These are phyloP conservation scores for Saimiri boliviensis DNA, from an alignment of 2,113 vertebrate genomes.

Conservation along the genomic window DNA sequence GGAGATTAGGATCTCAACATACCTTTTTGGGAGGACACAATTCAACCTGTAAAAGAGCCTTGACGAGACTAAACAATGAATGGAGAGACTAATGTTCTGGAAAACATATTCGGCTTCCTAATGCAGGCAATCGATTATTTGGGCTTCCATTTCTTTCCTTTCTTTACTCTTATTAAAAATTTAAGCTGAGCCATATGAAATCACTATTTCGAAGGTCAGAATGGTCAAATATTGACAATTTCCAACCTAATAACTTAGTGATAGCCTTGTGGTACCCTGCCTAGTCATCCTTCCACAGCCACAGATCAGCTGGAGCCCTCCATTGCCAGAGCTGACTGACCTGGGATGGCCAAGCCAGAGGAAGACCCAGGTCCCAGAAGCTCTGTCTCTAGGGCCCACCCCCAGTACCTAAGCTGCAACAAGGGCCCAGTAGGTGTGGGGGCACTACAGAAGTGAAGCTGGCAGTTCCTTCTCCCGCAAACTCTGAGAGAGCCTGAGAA, in stretches of 20 bases:
- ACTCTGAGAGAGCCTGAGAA: neutral
- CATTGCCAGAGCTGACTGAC: neutral
- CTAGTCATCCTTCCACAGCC: neutral
- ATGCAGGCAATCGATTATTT: neutral
- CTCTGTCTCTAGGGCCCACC: neutral
- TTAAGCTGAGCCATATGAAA: neutral
- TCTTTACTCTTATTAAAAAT: neutral
- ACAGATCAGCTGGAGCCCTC: neutral
- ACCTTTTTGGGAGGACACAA: neutral
- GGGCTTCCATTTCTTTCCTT: conserved; percentile 16
- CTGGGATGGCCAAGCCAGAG: neutral
- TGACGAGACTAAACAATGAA: neutral
- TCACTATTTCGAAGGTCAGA: neutral
- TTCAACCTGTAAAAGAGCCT: neutral
- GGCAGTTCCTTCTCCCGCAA: neutral
- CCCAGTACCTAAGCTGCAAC: neutral
- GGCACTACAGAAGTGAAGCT: neutral
- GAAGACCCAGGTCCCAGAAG: neutral
- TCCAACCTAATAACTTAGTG: neutral
- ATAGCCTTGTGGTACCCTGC: neutral
- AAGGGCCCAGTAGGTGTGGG: neutral
- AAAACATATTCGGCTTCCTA: neutral
- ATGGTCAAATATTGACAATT: neutral
- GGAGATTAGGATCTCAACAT: neutral
- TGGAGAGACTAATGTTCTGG: neutral